Base-by-base conservation (phyloP, 2,888 invertebrate species). In the Ophonus ardosiacus region DNA sequence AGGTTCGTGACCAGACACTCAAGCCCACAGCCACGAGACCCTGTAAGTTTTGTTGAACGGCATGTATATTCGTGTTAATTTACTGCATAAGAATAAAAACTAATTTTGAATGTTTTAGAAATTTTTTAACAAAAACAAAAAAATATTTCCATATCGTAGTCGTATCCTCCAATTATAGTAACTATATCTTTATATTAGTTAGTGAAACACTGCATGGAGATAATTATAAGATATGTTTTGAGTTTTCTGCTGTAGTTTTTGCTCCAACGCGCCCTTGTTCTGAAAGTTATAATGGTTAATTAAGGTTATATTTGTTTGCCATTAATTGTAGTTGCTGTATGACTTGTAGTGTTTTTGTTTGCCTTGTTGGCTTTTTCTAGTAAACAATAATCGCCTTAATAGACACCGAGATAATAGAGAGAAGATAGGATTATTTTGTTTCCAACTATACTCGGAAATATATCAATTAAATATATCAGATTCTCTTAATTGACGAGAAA, bases 261-360 rank as follows among this genome's bases (percentile, higher is more conserved):
- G 63, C 8, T 10, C 7, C 21, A 18, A 7, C 10, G 18, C 21
- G 7, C 63, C 7, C 63, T 68, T 68, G 68, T 40, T 68, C 7
- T 68, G 18, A 68, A 68, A 68, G 68, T 38, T 68, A 15, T 68
- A 68, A 68, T 68, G 68, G 40, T 68, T 68, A 68, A 68, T 68
- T 68, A 68, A 68, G 38, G 17, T 40, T 68, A 40, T 40, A 68
- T 40, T 63, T 63, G 63, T 63, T 63, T 51, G 43, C 43, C 63
- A 63, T 63, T 61, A 61, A 61, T 61, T 61, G 61, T 24, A 61
- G 17, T 61, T 61, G 61, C 61, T 63, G 21, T 63, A 18, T 63
- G 63, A 63, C 63, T 63, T 51, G 43, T 51, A 13, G 8, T 63
- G 63, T 63, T 63, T 63, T 63, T 13, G 63, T 21, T 61, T 7